Evolutionary conservation across 2,113 vertebrate genomes (phyloP), one percentile per base, ranked within the genome.

Genomic region (Orthonyx spaldingii): DNA sequence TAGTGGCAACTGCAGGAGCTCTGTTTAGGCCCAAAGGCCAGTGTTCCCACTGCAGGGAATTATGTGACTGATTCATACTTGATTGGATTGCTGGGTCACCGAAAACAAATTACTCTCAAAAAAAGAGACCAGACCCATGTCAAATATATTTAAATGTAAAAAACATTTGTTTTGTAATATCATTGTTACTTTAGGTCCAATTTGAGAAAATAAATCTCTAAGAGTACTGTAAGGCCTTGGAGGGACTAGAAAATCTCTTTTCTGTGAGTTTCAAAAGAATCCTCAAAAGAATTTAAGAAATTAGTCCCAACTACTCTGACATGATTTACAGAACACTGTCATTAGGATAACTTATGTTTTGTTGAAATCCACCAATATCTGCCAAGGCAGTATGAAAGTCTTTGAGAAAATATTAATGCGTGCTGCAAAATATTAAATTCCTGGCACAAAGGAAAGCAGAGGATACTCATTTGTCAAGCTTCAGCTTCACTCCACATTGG

Each of bases 281-380:
- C 28, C 49, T 97, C 87, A 85, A 56, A 94, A 93, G 52, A 87
- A 84, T 94, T 84, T 84, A 85, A 83, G 61, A 94, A 94, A 96
- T 91, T 74, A 81, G 77, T 85, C 35, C 35, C 28, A 33, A 24
- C 42, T 80, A 90, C 66, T 57, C 63, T 96, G 59, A 72, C 87
- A 81, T 47, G 32, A 46, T 94, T 64, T 97, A 78, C 42, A 89
- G 61, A 87, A 96, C 80, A 66, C 76, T 94, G 89, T 59, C 84
- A 80, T 92, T 90, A 81, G 81, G 52, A 42, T 94, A 63, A 60
- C 44, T 71, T 72, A 71, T 7, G 52, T 53, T 94, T 92, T 92
- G 65, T 84, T 86, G 93, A 96, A 94, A 90, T 93, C 80, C 77
- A 84, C 42, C 76, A 44, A 21, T 93, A 72, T 91, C 81, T 96